These are phyloP conservation scores for Pseudochirops corinnae DNA, from an alignment of 2,797 vertebrate genomes.

Conservation along the genomic window DNA sequence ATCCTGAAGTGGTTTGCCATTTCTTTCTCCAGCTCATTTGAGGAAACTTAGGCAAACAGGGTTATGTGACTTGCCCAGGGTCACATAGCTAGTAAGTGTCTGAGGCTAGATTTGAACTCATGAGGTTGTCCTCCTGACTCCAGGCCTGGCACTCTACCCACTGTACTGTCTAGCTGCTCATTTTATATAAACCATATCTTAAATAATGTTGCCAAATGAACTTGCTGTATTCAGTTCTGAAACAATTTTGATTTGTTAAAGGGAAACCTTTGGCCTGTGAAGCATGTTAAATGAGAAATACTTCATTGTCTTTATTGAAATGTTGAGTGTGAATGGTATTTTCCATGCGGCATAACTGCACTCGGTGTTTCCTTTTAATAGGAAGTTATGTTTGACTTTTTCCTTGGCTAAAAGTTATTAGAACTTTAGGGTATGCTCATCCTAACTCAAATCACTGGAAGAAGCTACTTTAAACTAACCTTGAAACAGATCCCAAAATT, in stretches of 20 bases:
- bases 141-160: neutral
- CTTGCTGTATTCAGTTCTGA: constrained; percentile 55
- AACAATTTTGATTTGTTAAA: constrained; percentile 58
- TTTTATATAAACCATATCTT: constrained; percentile 17
- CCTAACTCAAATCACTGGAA: neutral
- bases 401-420: neutral
- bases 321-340: constrained; percentile 59
- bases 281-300: constrained; percentile 51
- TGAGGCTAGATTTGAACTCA: neutral
- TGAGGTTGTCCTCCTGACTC: neutral
- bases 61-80: neutral
- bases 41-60: neutral
- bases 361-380: neutral
- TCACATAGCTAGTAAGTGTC: neutral
- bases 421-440: neutral
- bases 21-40: neutral
- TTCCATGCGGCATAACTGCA: constrained; percentile 14
- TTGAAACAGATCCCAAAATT: neutral
- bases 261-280: constrained; percentile 45
- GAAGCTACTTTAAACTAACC: neutral
- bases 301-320: constrained; percentile 19
- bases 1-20: neutral
- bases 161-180: neutral
- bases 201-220: constrained; percentile 53
- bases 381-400: neutral